Percentiles rank a stretch among this genome's conserved stretches.
Conservation (phyloP, 2,888 invertebrate species). For the Agrotis puta region DNA sequence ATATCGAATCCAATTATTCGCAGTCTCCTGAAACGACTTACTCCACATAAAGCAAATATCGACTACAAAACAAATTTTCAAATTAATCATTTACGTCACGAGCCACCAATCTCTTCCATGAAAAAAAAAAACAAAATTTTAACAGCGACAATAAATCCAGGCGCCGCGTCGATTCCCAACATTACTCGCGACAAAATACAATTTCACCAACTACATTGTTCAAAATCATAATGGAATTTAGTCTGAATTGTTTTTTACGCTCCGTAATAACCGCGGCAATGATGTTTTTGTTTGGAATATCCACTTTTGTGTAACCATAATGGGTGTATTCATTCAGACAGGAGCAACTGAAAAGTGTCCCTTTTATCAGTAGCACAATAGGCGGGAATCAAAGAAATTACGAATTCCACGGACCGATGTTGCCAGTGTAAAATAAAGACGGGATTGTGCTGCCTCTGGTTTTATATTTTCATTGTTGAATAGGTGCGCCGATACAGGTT, state of each 20-base stretch:
- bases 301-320: conserved; percentile 89
- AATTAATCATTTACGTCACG: conserved; percentile 55
- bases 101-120: conserved; percentile 46
- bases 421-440: conserved; percentile 85
- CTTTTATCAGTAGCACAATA: conserved; percentile 88
- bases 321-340: conserved; percentile 89
- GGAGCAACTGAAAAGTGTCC: conserved; percentile 88
- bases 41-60: conserved; percentile 1
- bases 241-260: conserved; percentile 84
- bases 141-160: conserved; percentile 66
- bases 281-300: conserved; percentile 88
- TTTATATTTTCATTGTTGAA: conserved; percentile 72
- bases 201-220: conserved; percentile 81
- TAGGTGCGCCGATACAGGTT: conserved; percentile 62
- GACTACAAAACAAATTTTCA: conserved; percentile 36
- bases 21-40: background rate
- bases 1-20: background rate
- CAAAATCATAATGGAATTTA: conserved; percentile 82
- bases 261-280: conserved; percentile 80
- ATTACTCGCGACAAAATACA: conserved; percentile 79
- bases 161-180: conserved; percentile 67
- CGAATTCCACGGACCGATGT: conserved; percentile 81
- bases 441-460: conserved; percentile 68
- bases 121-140: conserved; percentile 52
- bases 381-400: conserved; percentile 90